A percentile compares a stretch with the other conserved stretches of the same genome.
These are phyloP conservation scores for Asteroscopus sphinx DNA, from an alignment of 2,888 invertebrate genomes.

Conservation along the genomic window DNA sequence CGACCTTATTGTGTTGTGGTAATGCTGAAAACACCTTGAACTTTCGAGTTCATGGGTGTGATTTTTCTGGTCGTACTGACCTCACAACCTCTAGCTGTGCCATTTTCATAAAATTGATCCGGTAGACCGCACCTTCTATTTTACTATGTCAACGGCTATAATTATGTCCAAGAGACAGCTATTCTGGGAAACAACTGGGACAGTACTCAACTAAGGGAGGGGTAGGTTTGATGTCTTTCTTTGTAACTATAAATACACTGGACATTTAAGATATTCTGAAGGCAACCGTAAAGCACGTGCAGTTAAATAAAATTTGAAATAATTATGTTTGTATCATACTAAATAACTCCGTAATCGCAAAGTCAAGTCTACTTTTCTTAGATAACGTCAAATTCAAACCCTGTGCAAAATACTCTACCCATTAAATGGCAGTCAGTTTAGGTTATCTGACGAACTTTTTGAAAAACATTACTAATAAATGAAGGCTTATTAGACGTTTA, in stretches of 20 bases:
- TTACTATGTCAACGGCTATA: constrained; percentile 65
- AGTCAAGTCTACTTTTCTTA: not conserved
- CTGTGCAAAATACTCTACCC: no score
- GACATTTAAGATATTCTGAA: not conserved
- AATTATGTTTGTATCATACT: constrained; percentile 5
- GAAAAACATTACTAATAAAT: no score
- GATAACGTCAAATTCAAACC: not conserved
- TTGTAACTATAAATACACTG: constrained; percentile 44
- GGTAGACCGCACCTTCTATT: constrained; percentile 70
- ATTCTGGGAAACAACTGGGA: constrained; percentile 35
- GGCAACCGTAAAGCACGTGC: not conserved
- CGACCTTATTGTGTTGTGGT: constrained; percentile 50
- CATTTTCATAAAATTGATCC: constrained; percentile 73
- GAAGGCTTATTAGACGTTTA: no score
- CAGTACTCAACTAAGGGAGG: constrained; percentile 31
- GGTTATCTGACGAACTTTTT: no score
- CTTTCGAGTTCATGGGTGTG: constrained; percentile 49
- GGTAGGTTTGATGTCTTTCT: constrained; percentile 23
- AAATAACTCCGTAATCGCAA: not conserved
- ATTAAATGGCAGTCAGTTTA: no score
- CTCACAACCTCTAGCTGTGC: constrained; percentile 73
- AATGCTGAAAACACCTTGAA: constrained; percentile 43
- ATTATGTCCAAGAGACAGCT: constrained; percentile 48
- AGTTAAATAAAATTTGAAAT: constrained; percentile 6
- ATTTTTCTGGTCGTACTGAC: constrained; percentile 65